Conservation (phyloP, 2,113 vertebrate genomes). For the Psettodes erumei region DNA sequence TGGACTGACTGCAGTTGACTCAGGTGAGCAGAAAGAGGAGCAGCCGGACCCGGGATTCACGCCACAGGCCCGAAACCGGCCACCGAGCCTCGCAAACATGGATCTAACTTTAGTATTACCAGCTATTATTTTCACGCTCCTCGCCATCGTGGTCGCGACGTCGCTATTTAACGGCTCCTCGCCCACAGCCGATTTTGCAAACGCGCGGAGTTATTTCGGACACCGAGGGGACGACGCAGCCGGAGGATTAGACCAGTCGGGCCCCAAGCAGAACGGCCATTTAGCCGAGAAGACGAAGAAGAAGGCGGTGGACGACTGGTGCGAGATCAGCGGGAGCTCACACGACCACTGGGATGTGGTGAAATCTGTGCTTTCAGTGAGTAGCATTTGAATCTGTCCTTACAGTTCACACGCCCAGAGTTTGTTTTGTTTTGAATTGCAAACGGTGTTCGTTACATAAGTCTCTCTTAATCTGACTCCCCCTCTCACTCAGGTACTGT, state of each 20-base stretch:
- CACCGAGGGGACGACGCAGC: background rate
- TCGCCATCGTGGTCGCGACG: slow-evolving; percentile 75
- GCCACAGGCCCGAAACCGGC: fast-evolving
- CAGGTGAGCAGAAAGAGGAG: background rate
- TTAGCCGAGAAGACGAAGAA: slow-evolving; percentile 24
- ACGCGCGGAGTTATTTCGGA: slow-evolving; percentile 26
- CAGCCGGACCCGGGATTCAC: background rate
- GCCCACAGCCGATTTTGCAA: slow-evolving; percentile 21
- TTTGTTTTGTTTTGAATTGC: background rate
- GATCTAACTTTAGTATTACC: slow-evolving; percentile 64
- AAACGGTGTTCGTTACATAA: slow-evolving; percentile 1
- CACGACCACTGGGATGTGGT: slow-evolving; percentile 81
- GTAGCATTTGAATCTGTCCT: slow-evolving; percentile 7
- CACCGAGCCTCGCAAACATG: slow-evolving; percentile 30
- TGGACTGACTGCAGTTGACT: background rate
- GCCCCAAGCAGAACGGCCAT: slow-evolving; percentile 54
- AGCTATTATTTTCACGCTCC: slow-evolving; percentile 72
- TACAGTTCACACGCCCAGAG: background rate
- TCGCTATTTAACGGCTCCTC: slow-evolving; percentile 64
- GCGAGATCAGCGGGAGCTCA: slow-evolving; percentile 68
- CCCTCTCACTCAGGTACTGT: background rate
- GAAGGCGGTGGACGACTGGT: slow-evolving; percentile 59
- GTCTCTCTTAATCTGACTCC: slow-evolving; percentile 25
- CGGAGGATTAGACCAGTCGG: slow-evolving; percentile 7
- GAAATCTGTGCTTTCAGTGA: slow-evolving; percentile 73